Evolutionary conservation across 2,888 invertebrate species (phyloP), one percentile per base, ranked within the genome.

Genomic region (Macaria notata): DNA sequence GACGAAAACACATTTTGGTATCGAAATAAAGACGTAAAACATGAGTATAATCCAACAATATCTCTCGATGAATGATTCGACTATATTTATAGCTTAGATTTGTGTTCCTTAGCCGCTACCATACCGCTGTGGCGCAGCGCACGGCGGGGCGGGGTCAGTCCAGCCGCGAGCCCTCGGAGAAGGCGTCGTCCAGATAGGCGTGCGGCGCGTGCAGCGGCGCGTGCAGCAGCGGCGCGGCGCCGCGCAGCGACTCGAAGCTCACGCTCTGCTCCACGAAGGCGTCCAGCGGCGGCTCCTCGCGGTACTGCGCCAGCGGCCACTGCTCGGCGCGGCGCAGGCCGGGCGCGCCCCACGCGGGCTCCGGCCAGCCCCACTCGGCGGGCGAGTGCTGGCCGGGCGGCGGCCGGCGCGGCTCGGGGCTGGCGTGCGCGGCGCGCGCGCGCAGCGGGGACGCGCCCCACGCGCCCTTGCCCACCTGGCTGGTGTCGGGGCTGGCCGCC

Each of bases 401-500:
- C n/a, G 75, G 63, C 46, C 54, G 81, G 84, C 90, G 72, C 45
- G 89, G 86, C 88, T 89, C 84, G 1, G 91, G 91, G 63, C 90
- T 90, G 73, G 87, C 87, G 4, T 87, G 79, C 55, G 90, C 92
- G 31, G 92, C 91, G 58, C 91, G 90, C 4, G 86, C 73, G 70
- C 89, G 91, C 1, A 88, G 86, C 36, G 82, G 5, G 89, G 86
- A 59, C 83, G 91, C 3, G 65, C 89, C 90, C 90, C 91, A 91
- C n/a, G 81, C 80, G 46, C 77, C 79, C 1, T 90, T 90, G 9
- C 84, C 83, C 50, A 90, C 90, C 74, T 90, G 90, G 65, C 90
- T 90, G 45, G 91, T 91, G 65, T 91, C 90, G 29, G 90, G 90
- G 56, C 90, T 90, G 47, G 89, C 89, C 69, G 89, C 89, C 3